A percentile compares a stretch with the other conserved stretches of the same genome.
Evolutionary conservation across 2,888 invertebrate species (phyloP).

Genomic region (Stratiomys singularior): DNA sequence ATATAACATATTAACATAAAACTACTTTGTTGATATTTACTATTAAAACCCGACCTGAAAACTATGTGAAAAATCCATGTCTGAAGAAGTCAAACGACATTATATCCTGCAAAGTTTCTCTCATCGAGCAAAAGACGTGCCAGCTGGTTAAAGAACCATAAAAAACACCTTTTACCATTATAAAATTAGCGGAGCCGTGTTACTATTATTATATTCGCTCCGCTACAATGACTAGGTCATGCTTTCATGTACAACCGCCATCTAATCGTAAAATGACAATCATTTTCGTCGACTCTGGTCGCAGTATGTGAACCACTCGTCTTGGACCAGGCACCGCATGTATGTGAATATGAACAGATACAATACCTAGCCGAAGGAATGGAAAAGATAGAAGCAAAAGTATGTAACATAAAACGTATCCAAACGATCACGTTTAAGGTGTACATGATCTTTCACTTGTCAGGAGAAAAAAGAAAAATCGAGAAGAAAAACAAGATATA

Average conservation of each 20-base stretch:
- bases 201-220: conserved; percentile 1
- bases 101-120: neutral
- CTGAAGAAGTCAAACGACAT: neutral
- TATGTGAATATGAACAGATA: neutral
- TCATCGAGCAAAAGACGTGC: neutral
- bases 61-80: neutral
- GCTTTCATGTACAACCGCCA: neutral
- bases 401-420: neutral
- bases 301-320: neutral
- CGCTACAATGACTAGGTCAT: conserved; percentile 26
- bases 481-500: too few species aligned
- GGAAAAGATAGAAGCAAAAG: neutral
- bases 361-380: neutral
- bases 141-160: neutral
- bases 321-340: neutral
- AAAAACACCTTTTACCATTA: neutral
- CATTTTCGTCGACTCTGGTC: neutral
- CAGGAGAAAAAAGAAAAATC: neutral
- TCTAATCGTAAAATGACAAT: conserved; percentile 1
- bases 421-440: neutral
- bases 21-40: too few species aligned
- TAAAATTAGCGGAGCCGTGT: conserved; percentile 12
- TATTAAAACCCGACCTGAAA: too few species aligned
- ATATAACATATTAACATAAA: too few species aligned
- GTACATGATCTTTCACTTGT: conserved; percentile 4